Conservation (phyloP, 1,140 invertebrate species). For the Conus ventricosus region DNA sequence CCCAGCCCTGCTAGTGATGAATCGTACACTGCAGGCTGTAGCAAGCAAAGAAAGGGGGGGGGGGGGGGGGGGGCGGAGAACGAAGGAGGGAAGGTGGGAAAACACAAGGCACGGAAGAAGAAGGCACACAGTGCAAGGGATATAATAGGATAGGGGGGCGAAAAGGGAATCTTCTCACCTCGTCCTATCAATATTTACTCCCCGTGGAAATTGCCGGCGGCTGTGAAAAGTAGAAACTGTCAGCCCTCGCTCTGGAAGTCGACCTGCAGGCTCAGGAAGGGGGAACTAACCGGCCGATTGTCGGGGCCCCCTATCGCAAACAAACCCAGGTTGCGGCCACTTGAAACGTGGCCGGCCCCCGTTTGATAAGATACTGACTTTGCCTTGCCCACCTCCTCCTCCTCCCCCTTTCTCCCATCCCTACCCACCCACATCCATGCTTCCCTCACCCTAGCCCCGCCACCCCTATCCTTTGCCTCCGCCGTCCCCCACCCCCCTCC, state of each 20-base stretch:
- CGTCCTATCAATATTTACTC: no score
- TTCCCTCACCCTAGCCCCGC: no score
- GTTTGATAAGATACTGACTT: not conserved
- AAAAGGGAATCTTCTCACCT: no score
- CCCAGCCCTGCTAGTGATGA: no score
- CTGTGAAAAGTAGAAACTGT: not conserved
- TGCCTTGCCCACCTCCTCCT: no score
- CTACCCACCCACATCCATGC: no score
- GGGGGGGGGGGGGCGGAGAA: not conserved
- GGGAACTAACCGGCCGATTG: not conserved
- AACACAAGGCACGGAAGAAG: not conserved
- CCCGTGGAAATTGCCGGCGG: no score
- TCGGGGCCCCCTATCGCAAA: not conserved
- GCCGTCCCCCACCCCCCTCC: no score
- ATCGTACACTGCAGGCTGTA: no score
- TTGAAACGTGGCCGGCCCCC: not conserved
- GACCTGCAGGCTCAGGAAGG: not conserved
- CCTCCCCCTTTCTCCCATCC: no score
- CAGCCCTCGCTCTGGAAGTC: not conserved
- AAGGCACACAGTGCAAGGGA: not conserved
- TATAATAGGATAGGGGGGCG: no score
- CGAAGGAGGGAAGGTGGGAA: not conserved
- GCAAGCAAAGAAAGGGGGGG: not conserved
- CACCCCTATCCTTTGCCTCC: no score
- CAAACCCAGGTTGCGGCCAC: not conserved